Conservation (phyloP, 2,113 vertebrate genomes). For the Mesembrinibis cayennensis region DNA sequence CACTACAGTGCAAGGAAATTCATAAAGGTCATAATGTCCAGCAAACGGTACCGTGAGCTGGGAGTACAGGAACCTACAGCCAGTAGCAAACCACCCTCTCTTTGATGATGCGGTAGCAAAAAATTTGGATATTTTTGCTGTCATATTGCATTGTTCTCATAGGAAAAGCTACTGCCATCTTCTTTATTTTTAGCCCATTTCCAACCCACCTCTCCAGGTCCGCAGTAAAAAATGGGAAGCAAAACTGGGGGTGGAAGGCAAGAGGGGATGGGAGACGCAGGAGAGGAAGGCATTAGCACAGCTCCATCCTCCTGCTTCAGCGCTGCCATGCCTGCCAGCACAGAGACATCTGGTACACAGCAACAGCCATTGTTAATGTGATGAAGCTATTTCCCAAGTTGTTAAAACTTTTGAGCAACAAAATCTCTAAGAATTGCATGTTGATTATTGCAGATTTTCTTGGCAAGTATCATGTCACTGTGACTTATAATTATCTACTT, state of each 20-base stretch:
- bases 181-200: no score
- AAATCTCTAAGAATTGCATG: neutral
- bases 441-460: neutral
- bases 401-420: neutral
- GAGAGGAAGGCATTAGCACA: neutral
- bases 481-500: neutral
- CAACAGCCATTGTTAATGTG: rapidly evolving
- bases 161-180: neutral
- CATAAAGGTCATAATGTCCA: no score
- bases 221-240: neutral
- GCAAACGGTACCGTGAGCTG: neutral
- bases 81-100: rapidly evolving
- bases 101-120: neutral
- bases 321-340: neutral
- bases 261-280: neutral
- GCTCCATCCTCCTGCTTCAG: neutral
- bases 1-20: neutral
- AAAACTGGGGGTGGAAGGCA: neutral
- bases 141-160: neutral
- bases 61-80: neutral
- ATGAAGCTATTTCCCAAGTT: neutral
- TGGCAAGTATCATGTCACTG: neutral
- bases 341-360: neutral
- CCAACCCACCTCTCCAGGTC: neutral
- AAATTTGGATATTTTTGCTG: neutral